Base-by-base conservation (phyloP, 2,113 vertebrate species). In the Pygathrix nemaeus region DNA sequence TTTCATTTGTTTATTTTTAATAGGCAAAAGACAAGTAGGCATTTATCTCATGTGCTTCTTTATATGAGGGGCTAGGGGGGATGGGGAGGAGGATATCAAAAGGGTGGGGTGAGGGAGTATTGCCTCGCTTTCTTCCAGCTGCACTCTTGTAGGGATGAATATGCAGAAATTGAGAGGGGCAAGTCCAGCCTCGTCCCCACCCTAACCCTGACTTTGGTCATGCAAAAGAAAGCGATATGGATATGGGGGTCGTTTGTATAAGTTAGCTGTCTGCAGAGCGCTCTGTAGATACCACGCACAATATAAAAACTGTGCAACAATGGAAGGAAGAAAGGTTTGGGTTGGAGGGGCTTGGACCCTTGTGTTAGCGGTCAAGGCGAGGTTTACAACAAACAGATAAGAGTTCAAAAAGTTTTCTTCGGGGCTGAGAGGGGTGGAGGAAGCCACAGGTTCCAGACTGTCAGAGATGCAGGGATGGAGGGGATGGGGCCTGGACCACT, bases 391-490 rank as follows among this genome's bases (percentile, higher is more conserved):
- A 17, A 25, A 40, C 81, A 78, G 83, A 50, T 82, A 32, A 81
- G 90, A 88, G 88, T 89, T 88, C 21, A 8, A 45, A 72, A 97
- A 97, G 95, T 96, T 98, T 96, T 75, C 93, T 79, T 43, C 35
- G 94, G 88, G 93, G 45, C 64, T 70, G 30, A 66, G 90, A 66
- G 59, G 83, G 70, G 64, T 64, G 90, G 57, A 82, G 84, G 88
- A 90, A 97, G 97, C 98, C 92, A 97, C 98, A 96, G 97, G 97
- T 96, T 96, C 76, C 73, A 32, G 57, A 73, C 88, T 94, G 92
- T 55, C 90, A 97, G 96, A 93, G 94, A 92, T 96, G 85, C 83
- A 66, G 94, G 91, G 96, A 97, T 97, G 96, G 82, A 93, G 72
- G 38, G 30, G 64, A 88, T 85, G 92, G 78, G 96, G 75, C 90